These are phyloP conservation scores for Pipistrellus nathusii DNA, from an alignment of 2,797 vertebrate species.

Conservation along the genomic window DNA sequence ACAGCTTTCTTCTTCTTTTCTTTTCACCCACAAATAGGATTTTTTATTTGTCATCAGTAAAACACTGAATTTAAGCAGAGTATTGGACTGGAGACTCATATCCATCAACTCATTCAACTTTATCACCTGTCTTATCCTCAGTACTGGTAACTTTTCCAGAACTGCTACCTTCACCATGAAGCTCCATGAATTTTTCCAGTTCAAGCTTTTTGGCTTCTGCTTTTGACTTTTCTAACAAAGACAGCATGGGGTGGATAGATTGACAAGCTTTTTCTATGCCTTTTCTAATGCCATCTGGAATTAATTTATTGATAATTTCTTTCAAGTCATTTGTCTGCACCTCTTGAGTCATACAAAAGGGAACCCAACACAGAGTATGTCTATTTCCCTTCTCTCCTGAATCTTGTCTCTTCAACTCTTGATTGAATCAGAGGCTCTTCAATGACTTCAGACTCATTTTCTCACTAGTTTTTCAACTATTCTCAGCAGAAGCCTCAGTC, in stretches of 20 bases:
- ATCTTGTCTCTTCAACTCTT: not conserved
- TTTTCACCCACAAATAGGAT: not conserved
- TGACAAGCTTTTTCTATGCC: not conserved
- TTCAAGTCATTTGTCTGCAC: not conserved
- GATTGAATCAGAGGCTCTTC: not conserved
- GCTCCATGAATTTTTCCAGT: not conserved
- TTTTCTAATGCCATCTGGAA: not conserved
- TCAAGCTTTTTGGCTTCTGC: not conserved
- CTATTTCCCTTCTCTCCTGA: not conserved
- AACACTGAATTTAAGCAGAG: not conserved
- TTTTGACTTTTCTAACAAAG: not conserved
- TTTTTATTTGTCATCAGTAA: not conserved
- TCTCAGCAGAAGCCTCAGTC: not conserved
- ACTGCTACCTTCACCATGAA: not conserved
- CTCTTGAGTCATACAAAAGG: not conserved
- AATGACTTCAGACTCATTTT: constrained; percentile 35
- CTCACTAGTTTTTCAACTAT: not conserved
- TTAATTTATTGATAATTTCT: not conserved
- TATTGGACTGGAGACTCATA: not conserved
- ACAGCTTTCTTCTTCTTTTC: not conserved
- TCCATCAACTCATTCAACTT: not conserved
- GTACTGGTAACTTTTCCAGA: not conserved
- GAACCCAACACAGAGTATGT: not conserved
- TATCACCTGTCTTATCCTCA: not conserved
- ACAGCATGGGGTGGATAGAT: not conserved